These are phyloP conservation scores for Siniperca obscura DNA, from an alignment of 2,797 vertebrate genomes.

Conservation along the genomic window DNA sequence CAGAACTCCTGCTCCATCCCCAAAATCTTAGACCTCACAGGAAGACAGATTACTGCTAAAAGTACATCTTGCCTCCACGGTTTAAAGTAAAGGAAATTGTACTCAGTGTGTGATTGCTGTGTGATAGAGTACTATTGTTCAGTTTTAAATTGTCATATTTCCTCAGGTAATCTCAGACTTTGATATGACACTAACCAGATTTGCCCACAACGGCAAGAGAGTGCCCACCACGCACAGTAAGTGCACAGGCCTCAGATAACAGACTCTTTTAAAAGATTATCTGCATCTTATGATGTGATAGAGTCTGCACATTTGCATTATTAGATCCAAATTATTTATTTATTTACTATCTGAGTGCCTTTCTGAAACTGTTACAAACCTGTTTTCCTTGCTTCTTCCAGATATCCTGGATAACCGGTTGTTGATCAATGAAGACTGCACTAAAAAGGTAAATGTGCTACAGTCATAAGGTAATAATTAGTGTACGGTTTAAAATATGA, in stretches of 20 bases:
- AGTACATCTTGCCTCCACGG: not conserved
- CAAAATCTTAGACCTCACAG: not conserved
- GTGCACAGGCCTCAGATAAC: slow-evolving; percentile 57
- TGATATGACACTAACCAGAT: slow-evolving; percentile 94
- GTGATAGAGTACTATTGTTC: fast-evolving
- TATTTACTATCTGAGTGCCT: not conserved
- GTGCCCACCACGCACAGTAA: slow-evolving; percentile 93
- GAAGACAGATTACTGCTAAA: not conserved
- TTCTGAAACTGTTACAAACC: not conserved
- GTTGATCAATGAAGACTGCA: slow-evolving; percentile 89
- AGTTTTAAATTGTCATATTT: slow-evolving; percentile 14
- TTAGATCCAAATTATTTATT: not conserved
- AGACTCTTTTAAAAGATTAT: not conserved
- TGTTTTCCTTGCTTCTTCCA: slow-evolving; percentile 60
- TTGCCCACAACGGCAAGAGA: slow-evolving; percentile 86
- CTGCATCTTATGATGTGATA: not conserved
- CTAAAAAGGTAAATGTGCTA: slow-evolving; percentile 57
- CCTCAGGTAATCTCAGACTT: slow-evolving; percentile 94
- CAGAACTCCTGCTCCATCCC: not conserved
- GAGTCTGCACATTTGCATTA: not conserved
- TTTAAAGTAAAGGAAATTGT: not conserved
- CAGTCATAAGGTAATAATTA: not conserved
- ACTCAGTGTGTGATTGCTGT: not conserved
- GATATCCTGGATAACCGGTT: slow-evolving; percentile 90
- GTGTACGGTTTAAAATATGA: not conserved